Evolutionary conservation across 2,113 vertebrate genomes (phyloP).

Genomic region (Sphyrna mokarran): DNA sequence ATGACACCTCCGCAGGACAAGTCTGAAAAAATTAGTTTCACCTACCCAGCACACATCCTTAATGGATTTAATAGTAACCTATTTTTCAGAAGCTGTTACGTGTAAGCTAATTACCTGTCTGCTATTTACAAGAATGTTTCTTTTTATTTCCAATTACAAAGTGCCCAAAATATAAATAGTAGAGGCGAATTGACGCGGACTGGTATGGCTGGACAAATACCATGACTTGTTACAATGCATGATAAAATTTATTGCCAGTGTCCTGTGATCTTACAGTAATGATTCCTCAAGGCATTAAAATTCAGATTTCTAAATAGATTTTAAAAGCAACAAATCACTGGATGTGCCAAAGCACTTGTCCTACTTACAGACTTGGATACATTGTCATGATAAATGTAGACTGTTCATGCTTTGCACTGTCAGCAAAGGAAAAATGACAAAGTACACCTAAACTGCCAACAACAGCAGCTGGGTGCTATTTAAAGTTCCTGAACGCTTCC

Average conservation of each 20-base stretch:
- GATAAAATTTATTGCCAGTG: background rate
- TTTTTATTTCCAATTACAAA: background rate
- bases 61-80: background rate
- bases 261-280: background rate
- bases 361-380: background rate
- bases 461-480: background rate
- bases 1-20: background rate
- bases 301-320: background rate
- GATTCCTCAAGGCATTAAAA: background rate
- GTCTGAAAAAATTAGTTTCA: background rate
- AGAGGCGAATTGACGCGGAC: background rate
- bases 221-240: background rate
- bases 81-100: background rate
- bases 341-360: background rate
- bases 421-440: background rate
- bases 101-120: background rate
- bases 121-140: background rate
- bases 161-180: background rate
- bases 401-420: slow-evolving; percentile 12
- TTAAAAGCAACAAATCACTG: background rate
- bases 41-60: background rate
- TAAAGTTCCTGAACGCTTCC: background rate
- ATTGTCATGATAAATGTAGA: background rate
- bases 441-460: background rate
- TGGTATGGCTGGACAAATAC: background rate